Conservation (phyloP, 2,797 vertebrate species). For the Pteropus rufus region DNA sequence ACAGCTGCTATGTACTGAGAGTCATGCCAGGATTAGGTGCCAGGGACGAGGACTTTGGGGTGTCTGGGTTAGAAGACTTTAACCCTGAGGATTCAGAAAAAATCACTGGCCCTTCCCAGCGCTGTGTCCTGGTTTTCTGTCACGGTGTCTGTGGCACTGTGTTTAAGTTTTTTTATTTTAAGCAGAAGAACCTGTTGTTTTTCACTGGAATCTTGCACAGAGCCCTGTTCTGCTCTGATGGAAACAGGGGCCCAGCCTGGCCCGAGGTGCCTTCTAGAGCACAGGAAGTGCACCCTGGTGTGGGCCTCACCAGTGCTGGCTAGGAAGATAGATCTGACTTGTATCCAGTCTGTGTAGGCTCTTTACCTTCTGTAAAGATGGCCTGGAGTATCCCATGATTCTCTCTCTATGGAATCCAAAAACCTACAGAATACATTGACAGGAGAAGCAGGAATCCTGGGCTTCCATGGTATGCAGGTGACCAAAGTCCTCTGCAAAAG, state of each 20-base stretch:
- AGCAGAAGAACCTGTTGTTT: not conserved
- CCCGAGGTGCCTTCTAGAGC: not conserved
- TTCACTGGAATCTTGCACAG: not conserved
- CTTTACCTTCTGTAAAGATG: not conserved
- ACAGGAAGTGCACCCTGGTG: no score
- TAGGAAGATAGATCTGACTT: not conserved
- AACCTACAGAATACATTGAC: not conserved
- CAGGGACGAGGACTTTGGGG: not conserved
- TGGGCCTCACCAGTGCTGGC: not conserved
- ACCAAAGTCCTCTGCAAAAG: not conserved
- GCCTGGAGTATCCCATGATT: not conserved
- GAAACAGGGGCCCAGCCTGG: not conserved
- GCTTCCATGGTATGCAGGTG: not conserved
- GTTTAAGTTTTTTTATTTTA: not conserved
- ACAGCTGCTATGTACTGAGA: not conserved
- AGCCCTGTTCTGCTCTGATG: not conserved
- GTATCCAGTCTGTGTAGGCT: not conserved
- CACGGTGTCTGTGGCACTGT: not conserved
- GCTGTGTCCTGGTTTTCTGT: not conserved
- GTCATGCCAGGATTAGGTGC: fast-evolving
- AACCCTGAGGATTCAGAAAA: not conserved
- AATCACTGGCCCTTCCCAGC: not conserved
- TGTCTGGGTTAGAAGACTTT: not conserved
- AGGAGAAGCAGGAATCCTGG: not conserved
- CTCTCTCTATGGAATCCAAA: not conserved